Conservation (phyloP, 1,140 invertebrate genomes). For the Rhagoletis zephyria region DNA sequence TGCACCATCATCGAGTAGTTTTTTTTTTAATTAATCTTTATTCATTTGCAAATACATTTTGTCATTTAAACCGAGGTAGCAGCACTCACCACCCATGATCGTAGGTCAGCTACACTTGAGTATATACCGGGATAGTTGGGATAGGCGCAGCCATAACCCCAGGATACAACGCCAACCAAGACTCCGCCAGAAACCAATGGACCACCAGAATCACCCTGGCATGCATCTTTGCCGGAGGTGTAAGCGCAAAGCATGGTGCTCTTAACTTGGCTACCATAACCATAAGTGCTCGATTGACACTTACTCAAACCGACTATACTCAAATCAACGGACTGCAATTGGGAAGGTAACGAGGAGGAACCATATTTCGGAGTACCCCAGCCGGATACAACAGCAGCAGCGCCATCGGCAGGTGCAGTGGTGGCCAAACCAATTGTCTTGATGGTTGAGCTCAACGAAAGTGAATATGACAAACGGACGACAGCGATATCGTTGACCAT, state of each 20-base stretch:
- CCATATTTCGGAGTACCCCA: conserved; percentile 66
- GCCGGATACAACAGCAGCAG: conserved; percentile 61
- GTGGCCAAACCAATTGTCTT: conserved; percentile 59
- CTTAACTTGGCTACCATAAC: conserved; percentile 58
- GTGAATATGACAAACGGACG: conserved; percentile 67
- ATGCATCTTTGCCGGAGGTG: conserved; percentile 61
- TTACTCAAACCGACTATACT: conserved; percentile 47
- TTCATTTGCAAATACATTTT: neutral
- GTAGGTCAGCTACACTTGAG: conserved; percentile 30
- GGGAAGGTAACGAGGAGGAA: neutral
- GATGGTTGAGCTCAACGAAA: conserved; percentile 59
- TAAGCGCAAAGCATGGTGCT: conserved; percentile 73
- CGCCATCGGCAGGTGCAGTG: conserved; percentile 59
- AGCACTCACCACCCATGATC: conserved; percentile 24
- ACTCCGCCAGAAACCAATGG: conserved; percentile 69
- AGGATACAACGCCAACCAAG: conserved; percentile 78
- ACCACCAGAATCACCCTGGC: conserved; percentile 74
- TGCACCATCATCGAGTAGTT: neutral
- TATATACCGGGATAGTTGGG: conserved; percentile 65
- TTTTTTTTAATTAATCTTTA: neutral
- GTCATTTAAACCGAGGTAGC: conserved; percentile 41
- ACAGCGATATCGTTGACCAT: conserved; percentile 75
- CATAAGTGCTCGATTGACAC: conserved; percentile 60
- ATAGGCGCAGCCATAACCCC: conserved; percentile 74
- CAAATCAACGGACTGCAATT: conserved; percentile 42